Evolutionary conservation across 2,888 invertebrate species (phyloP).

Genomic region (Drosophila melanocephala): DNA sequence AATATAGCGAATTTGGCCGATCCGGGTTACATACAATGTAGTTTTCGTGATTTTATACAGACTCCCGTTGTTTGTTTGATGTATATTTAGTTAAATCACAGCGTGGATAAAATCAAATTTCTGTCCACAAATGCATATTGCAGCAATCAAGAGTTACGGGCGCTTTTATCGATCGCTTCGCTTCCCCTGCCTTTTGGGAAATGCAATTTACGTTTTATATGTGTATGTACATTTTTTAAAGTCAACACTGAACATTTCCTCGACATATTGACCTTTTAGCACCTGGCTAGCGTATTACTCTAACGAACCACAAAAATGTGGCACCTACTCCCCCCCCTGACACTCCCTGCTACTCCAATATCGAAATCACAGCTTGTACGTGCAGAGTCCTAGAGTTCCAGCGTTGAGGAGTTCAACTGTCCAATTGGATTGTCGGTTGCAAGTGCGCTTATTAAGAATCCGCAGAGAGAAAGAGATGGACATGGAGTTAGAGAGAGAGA

Average conservation of each 20-base stretch:
- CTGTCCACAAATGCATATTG: conserved; percentile 33
- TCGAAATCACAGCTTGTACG: conserved; percentile 70
- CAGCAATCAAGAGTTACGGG: conserved; percentile 38
- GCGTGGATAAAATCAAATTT: conserved; percentile 20
- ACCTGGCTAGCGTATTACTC: conserved; percentile 48
- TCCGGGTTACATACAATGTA: not conserved
- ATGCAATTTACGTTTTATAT: conserved; percentile 36
- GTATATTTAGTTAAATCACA: not conserved
- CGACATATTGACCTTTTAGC: conserved; percentile 73
- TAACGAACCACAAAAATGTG: conserved; percentile 73
- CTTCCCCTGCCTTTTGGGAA: not conserved
- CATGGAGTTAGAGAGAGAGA: conserved; percentile 3
- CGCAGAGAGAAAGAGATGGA: conserved; percentile 19
- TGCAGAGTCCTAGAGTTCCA: conserved; percentile 46
- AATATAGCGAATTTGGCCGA: not conserved
- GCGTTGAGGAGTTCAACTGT: conserved; percentile 35
- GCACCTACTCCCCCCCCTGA: not conserved
- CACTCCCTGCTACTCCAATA: not conserved
- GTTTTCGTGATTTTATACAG: not conserved
- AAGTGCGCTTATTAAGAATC: conserved; percentile 78
- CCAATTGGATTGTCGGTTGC: conserved; percentile 40
- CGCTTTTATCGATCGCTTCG: too few relatives aligned
- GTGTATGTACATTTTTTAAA: conserved; percentile 55
- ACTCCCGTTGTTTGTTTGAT: not conserved
- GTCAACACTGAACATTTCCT: conserved; percentile 63